Evolutionary conservation across 2,888 invertebrate genomes (phyloP), one percentile per base, ranked within the genome.

Genomic region (Thyatira batis): DNA sequence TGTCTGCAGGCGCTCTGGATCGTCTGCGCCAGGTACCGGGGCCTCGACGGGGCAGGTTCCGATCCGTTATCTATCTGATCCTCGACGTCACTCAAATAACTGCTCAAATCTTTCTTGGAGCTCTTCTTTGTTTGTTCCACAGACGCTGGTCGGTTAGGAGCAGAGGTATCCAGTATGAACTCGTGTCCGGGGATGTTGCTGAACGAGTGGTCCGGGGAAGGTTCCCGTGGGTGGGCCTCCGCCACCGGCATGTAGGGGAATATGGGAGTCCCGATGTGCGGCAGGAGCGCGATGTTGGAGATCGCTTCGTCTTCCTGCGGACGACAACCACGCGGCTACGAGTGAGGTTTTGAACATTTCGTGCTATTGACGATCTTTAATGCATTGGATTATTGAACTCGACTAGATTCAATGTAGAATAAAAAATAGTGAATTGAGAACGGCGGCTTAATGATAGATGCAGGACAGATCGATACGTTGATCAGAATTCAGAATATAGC

Each of bases 171-270:
- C 0, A 61, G 52, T 0, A 33, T 8, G 59, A 75, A 76, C 10
- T 58, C 65, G 9, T 53, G 56, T 1, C 57, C 44, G 3, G 76
- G 76, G 20, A 75, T 70, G 45, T 39, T 49, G 53, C 71, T 71
- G 57, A 62, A 74, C 3, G 64, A 46, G 2, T 43, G 60, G 17
- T 61, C 67, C 5, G 17, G 28, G 28, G 28, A 5, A 45, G 39
- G 5, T 6, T 39, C 39, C 8, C 3, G 1, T 17, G 17, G 8
- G 17, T 4, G 39, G 6, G 2, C 17, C 6, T 39, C 5, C 0
- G 39, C n/a, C 17, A 8, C 17, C 11, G 30, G 11, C 17, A 13
- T 6, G 33, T 39, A 3, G 8, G 13, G 33, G 3, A 13, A n/a
- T 17, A 1, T 11, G 10, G 4, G 30, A 2, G 33, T 10, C 33